A percentile compares a stretch with the other conserved stretches of the same genome.
Conservation (phyloP, 2,888 invertebrate genomes). For the Ametastegia equiseti region DNA sequence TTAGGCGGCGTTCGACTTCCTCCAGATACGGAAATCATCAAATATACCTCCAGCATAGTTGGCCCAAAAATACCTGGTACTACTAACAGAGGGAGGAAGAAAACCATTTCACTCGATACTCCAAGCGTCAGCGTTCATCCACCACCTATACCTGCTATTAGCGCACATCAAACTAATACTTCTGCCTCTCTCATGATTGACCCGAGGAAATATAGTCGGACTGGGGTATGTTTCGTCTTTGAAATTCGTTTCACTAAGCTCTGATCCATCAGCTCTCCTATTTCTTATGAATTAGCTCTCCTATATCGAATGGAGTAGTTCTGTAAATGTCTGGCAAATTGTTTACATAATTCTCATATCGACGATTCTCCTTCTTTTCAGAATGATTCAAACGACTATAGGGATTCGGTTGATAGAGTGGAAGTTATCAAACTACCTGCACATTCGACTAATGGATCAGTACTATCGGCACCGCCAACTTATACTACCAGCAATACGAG, state of each 20-base stretch:
- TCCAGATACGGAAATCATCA: slow-evolving; percentile 93
- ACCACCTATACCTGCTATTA: slow-evolving; percentile 72
- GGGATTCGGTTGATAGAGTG: slow-evolving; percentile 81
- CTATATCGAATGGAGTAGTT: neutral
- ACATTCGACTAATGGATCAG: slow-evolving; percentile 73
- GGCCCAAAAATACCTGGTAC: slow-evolving; percentile 92
- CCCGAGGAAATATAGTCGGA: slow-evolving; percentile 73
- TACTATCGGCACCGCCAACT: slow-evolving; percentile 76
- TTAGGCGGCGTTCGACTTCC: slow-evolving; percentile 90
- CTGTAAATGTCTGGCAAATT: neutral
- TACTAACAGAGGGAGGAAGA: slow-evolving; percentile 91
- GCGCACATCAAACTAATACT: slow-evolving; percentile 69
- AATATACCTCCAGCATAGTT: slow-evolving; percentile 91
- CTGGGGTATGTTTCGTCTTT: slow-evolving; percentile 57
- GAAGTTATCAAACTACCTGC: slow-evolving; percentile 90
- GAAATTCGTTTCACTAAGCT: neutral
- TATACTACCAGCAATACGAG: slow-evolving; percentile 76
- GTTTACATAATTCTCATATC: neutral
- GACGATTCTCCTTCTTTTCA: slow-evolving; percentile 52
- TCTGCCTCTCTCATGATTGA: slow-evolving; percentile 76
- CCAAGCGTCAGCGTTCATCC: slow-evolving; percentile 81
- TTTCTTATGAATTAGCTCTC: neutral
- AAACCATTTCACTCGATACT: slow-evolving; percentile 92
- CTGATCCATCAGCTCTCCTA: neutral
- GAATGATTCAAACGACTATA: slow-evolving; percentile 69